Conservation (phyloP, 2,888 invertebrate species). For the Eupeodes luniger region DNA sequence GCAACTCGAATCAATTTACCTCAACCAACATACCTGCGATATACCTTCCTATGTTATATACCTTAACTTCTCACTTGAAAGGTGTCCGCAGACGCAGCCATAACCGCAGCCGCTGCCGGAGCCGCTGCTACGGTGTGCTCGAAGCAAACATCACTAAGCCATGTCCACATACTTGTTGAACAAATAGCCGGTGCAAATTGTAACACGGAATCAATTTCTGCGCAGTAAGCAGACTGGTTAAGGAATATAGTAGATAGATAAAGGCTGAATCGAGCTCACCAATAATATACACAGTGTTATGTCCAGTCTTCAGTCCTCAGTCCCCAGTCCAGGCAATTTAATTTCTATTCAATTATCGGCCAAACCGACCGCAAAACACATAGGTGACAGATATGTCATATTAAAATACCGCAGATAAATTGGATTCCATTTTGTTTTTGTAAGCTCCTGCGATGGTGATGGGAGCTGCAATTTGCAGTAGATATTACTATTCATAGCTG, state of each 20-base stretch:
- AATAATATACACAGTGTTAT: not conserved
- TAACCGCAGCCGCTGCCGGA: too few species aligned
- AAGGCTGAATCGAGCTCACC: not conserved
- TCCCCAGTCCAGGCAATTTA: slow-evolving; percentile 69
- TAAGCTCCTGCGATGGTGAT: not conserved
- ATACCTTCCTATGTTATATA: not conserved
- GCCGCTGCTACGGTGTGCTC: not conserved
- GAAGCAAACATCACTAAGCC: slow-evolving; percentile 70
- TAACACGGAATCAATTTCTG: slow-evolving; percentile 71
- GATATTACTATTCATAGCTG: not conserved
- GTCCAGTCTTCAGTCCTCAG: too few species aligned
- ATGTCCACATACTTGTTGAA: slow-evolving; percentile 70
- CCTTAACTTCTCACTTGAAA: not conserved
- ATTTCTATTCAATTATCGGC: slow-evolving; percentile 74
- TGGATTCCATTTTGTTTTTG: slow-evolving; percentile 63
- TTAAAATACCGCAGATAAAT: slow-evolving; percentile 74
- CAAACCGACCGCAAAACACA: slow-evolving; percentile 57
- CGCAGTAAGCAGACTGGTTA: not conserved
- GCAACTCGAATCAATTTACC: slow-evolving; percentile 34
- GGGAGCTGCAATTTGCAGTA: not conserved
- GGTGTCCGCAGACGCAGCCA: not conserved
- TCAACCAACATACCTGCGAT: slow-evolving; percentile 29
- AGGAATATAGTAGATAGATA: not conserved
- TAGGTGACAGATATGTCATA: slow-evolving; percentile 75
- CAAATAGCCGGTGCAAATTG: slow-evolving; percentile 74